A percentile compares a stretch with the other conserved stretches of the same genome.
Evolutionary conservation across 2,797 vertebrate species (phyloP).

Genomic region (Diplodus puntazzo): DNA sequence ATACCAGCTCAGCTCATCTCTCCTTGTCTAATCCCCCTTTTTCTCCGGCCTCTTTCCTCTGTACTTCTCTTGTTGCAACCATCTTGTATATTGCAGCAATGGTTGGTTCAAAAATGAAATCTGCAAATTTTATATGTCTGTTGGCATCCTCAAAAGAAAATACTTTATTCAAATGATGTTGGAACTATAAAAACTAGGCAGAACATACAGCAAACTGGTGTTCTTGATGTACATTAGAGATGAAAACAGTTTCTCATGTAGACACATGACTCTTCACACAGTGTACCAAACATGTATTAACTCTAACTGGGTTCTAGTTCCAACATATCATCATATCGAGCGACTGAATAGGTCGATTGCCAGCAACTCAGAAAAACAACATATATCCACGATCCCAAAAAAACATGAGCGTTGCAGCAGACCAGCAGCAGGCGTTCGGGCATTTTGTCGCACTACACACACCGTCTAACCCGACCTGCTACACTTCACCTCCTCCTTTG

Average conservation of each 20-base stretch:
- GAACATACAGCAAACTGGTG: background rate
- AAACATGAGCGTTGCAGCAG: too few species aligned
- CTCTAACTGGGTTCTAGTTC: too few species aligned
- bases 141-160: background rate
- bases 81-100: background rate
- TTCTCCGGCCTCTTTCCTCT: background rate
- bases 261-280: background rate
- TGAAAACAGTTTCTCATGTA: background rate
- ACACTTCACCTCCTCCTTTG: too few species aligned
- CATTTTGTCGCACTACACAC: too few species aligned
- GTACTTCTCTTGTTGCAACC: background rate
- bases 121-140: background rate
- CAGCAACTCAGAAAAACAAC: too few species aligned
- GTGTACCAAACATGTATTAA: background rate
- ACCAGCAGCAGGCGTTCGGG: too few species aligned
- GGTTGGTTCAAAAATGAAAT: background rate
- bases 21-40: background rate
- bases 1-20: conserved; percentile 11
- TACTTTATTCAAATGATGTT: background rate
- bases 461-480: too few species aligned
- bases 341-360: too few species aligned
- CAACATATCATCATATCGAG: too few species aligned
- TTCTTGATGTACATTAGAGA: background rate
- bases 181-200: background rate
- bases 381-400: too few species aligned